Evolutionary conservation across 2,888 invertebrate species (phyloP).

Genomic region (Lasioglossum villosulum): DNA sequence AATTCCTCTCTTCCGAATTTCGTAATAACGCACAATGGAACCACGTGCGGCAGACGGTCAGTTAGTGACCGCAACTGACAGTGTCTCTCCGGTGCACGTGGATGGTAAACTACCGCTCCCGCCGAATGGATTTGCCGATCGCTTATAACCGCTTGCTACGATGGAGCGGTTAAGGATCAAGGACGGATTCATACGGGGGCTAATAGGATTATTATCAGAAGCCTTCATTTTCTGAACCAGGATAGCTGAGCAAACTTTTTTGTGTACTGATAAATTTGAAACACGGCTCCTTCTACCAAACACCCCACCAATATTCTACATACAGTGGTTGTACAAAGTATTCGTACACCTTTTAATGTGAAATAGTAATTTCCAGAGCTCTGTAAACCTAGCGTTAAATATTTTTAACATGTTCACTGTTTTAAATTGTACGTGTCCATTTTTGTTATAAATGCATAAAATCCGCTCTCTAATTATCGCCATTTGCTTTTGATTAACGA

Average conservation of each 20-base stretch:
- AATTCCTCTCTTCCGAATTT: background rate
- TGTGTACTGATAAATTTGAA: conserved; percentile 4
- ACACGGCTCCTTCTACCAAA: background rate
- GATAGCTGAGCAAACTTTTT: conserved; percentile 14
- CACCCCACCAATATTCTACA: background rate
- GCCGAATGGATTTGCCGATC: conserved; percentile 45
- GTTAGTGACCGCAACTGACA: conserved; percentile 7
- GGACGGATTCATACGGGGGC: conserved; percentile 52
- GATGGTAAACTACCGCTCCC: conserved; percentile 6
- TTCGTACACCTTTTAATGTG: too few species aligned
- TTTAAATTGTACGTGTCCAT: too few species aligned
- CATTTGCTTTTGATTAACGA: background rate
- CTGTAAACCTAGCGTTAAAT: too few species aligned
- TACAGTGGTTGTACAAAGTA: too few species aligned
- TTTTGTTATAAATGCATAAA: too few species aligned
- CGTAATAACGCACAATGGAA: background rate
- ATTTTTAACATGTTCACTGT: too few species aligned
- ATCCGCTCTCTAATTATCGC: too few species aligned
- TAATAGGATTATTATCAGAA: conserved; percentile 54
- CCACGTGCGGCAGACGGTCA: background rate
- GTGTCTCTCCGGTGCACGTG: conserved; percentile 16
- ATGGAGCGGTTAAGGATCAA: conserved; percentile 54
- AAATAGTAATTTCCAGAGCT: too few species aligned
- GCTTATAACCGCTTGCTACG: conserved; percentile 39
- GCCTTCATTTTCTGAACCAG: conserved; percentile 43